Conservation (phyloP, 1,140 invertebrate genomes). For the Samia ricini region DNA sequence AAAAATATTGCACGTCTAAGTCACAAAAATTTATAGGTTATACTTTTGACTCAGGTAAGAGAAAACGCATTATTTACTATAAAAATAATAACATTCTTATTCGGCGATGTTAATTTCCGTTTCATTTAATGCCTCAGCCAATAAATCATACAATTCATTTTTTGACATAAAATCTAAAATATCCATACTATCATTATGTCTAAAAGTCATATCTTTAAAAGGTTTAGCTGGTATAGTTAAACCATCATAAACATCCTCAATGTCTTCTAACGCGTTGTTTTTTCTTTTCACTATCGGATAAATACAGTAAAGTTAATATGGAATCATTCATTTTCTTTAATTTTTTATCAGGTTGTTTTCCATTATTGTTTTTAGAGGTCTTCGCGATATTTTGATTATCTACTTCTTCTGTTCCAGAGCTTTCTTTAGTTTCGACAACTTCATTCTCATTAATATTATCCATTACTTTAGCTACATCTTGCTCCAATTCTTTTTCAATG, state of each 20-base stretch:
- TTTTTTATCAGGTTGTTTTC: not conserved
- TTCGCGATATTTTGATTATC: slow-evolving; percentile 6
- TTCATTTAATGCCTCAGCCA: slow-evolving; percentile 35
- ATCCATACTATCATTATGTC: slow-evolving; percentile 24
- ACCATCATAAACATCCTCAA: slow-evolving; percentile 11
- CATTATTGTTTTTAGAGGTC: not conserved
- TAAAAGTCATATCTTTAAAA: slow-evolving; percentile 36
- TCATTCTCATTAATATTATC: slow-evolving; percentile 36
- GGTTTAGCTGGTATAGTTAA: slow-evolving; percentile 28
- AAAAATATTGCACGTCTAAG: too few relatives aligned
- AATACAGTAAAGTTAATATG: slow-evolving; percentile 34
- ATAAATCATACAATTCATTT: slow-evolving; percentile 31
- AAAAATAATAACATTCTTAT: not conserved
- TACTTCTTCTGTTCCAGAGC: slow-evolving; percentile 5
- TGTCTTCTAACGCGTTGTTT: slow-evolving; percentile 3
- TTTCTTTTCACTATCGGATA: slow-evolving; percentile 40
- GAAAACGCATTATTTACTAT: not conserved
- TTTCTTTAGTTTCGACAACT: slow-evolving; percentile 28
- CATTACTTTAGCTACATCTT: slow-evolving; percentile 29
- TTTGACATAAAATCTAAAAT: slow-evolving; percentile 20
- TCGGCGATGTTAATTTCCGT: slow-evolving; percentile 23
- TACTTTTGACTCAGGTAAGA: too few relatives aligned
- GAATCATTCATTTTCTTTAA: slow-evolving; percentile 24
- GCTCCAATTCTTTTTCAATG: slow-evolving; percentile 9
- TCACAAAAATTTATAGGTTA: not conserved